phyloP scores from a whole-genome alignment of 1,140 invertebrate genomes.

The Philotrypesis tridentata region DNA sequence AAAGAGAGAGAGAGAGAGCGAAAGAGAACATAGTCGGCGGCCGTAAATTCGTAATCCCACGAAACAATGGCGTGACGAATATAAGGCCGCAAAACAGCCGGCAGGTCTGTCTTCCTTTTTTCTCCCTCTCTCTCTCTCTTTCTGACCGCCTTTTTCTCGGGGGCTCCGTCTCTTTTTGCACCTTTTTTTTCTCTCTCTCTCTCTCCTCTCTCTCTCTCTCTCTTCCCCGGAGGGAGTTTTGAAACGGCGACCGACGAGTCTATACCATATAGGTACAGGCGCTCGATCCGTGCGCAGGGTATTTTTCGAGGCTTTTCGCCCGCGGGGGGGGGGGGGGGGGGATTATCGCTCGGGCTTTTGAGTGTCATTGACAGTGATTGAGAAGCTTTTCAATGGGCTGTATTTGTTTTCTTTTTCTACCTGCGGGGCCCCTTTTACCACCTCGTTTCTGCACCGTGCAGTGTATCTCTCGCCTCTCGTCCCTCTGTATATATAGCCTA shows the following conservation, averaged over 20 bases:
- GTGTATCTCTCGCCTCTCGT: too few relatives aligned
- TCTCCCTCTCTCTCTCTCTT: background rate
- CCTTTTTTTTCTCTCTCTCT: background rate
- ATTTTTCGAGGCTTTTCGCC: background rate
- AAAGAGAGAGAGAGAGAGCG: background rate
- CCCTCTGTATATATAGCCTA: too few relatives aligned
- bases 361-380: conserved; percentile 35
- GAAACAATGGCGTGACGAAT: conserved; percentile 44
- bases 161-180: conserved; percentile 5
- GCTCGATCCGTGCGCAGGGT: background rate
- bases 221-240: background rate
- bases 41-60: conserved; percentile 34
- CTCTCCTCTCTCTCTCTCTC: conserved; percentile 17
- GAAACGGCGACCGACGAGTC: too few relatives aligned
- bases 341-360: background rate
- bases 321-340: too few relatives aligned
- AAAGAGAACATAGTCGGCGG: background rate
- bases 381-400: background rate
- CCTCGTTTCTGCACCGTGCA: background rate
- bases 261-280: too few relatives aligned
- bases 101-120: conserved; percentile 9
- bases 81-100: conserved; percentile 29
- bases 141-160: background rate
- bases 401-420: background rate
- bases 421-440: too few relatives aligned